Evolutionary conservation across 2,797 vertebrate genomes (phyloP), one percentile per base, ranked within the genome.

Genomic region (Mus spretus): DNA sequence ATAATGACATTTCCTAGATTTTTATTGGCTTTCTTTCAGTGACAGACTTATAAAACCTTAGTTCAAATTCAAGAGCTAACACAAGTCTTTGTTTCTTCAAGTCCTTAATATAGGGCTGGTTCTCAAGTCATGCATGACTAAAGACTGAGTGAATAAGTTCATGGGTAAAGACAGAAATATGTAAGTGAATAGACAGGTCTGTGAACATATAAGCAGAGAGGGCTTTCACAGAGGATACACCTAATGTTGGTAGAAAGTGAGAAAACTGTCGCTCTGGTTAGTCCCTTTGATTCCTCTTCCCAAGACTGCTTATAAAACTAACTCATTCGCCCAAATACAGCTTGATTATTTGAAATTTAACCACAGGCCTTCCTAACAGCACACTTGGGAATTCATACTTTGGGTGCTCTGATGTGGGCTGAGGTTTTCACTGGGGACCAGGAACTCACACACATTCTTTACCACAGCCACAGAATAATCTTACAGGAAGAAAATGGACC

Each of bases 241-340:
- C 44, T 47, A 37, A n/a, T n/a, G 53, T 17, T 67, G 70, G 0
- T n/a, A 19, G 19, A 59, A 40, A 90, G 9, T 8, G 13, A 78
- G 61, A 50, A 81, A 78, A 37, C 1, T 9, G 1, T 4, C 55
- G 34, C 19, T 37, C 78, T 90, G 61, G 3, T 5, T 63, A 4
- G 34, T 89, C 47, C 0, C 14, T 44, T 74, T 34, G 59, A 67
- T 28, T 85, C 47, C 6, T 79, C 22, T 90, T 55, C 59, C 40
- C 37, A 91, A 78, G 1, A 87, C 47, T 11, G 63, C 81, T 85
- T 44, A 19, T 61, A 31, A 96, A 96, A 91, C 50, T n/a, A 85
- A 81, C 19, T 37, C 53, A 1, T 92, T n/a, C 82, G 26, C 50
- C 63, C 78, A 83, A 90, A 85, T 84, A 24, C 63, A 89, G 59